These are phyloP conservation scores for Tribolium freemani DNA, from an alignment of 2,888 invertebrate genomes.

Conservation along the genomic window DNA sequence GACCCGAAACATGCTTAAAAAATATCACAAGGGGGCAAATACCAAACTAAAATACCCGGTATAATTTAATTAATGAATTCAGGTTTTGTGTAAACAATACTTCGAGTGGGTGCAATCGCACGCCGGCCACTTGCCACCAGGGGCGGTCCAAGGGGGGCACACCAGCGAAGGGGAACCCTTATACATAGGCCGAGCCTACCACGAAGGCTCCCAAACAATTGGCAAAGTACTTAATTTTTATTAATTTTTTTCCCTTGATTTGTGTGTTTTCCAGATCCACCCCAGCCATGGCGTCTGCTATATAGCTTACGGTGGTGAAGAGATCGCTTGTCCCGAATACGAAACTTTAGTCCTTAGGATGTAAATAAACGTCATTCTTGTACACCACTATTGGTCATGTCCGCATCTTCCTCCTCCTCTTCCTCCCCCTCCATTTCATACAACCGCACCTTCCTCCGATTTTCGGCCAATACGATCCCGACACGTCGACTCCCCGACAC, in stretches of 20 bases:
- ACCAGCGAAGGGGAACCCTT: slow-evolving; percentile 71
- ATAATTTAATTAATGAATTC: too few species aligned
- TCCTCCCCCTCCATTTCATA: slow-evolving; percentile 96
- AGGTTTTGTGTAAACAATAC: slow-evolving; percentile 70
- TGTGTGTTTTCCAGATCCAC: slow-evolving; percentile 71
- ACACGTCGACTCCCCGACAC: slow-evolving; percentile 90
- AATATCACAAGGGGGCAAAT: too few species aligned
- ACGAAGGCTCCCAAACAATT: slow-evolving; percentile 71
- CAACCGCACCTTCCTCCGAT: slow-evolving; percentile 83
- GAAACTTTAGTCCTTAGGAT: slow-evolving; percentile 72
- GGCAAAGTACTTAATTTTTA: slow-evolving; percentile 68
- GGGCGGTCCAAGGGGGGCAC: slow-evolving; percentile 70
- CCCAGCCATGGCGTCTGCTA: slow-evolving; percentile 76
- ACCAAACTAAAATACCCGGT: too few species aligned
- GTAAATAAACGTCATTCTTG: slow-evolving; percentile 6
- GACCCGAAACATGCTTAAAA: too few species aligned
- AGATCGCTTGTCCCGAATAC: slow-evolving; percentile 75
- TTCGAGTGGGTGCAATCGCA: slow-evolving; percentile 69
- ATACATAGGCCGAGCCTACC: slow-evolving; percentile 71
- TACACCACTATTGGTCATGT: not conserved
- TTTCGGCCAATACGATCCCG: slow-evolving; percentile 86
- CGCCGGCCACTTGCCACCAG: slow-evolving; percentile 70
- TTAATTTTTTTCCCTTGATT: not conserved
- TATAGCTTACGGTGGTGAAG: slow-evolving; percentile 78
- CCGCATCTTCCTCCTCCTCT: slow-evolving; percentile 86